A percentile compares a stretch with the other conserved stretches of the same genome.
phyloP scores from a whole-genome alignment of 2,888 invertebrate species.

The Horisme vitalbata region DNA sequence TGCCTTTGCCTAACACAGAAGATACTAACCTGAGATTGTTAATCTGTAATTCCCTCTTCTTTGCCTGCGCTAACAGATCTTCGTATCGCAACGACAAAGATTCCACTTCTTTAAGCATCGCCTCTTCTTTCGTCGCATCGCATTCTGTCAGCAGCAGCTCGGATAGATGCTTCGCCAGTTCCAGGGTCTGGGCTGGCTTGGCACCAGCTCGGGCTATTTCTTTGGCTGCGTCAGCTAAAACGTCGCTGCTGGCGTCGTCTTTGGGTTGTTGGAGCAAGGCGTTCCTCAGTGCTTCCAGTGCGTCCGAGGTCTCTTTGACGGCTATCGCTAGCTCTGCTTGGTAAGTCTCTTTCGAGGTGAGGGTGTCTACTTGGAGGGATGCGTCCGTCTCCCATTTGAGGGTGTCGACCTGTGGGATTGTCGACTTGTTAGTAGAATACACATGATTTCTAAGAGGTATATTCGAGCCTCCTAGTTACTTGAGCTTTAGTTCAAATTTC shows the following conservation, averaged over 20 bases:
- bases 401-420: conserved; percentile 85
- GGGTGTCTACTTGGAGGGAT: conserved; percentile 91
- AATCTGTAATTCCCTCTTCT: conserved; percentile 89
- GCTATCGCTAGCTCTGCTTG: conserved; percentile 89
- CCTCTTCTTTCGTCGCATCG: conserved; percentile 85
- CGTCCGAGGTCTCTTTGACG: conserved; percentile 86
- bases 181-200: conserved; percentile 90
- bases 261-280: conserved; percentile 64
- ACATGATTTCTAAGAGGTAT: too few relatives aligned
- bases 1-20: too few relatives aligned
- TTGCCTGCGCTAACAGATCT: conserved; percentile 86
- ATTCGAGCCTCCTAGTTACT: too few relatives aligned
- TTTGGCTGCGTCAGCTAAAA: conserved; percentile 85
- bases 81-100: conserved; percentile 86
- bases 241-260: conserved; percentile 81
- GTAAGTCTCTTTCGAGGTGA: conserved; percentile 93
- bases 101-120: conserved; percentile 85
- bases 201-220: conserved; percentile 89
- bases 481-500: too few relatives aligned
- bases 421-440: conserved; percentile 31
- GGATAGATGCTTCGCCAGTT: conserved; percentile 91
- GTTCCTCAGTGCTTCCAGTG: conserved; percentile 86
- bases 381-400: conserved; percentile 89
- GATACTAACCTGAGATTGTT: conserved; percentile 90
- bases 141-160: conserved; percentile 89